phyloP scores from a whole-genome alignment of 2,888 invertebrate species.

The Diadromus collaris region DNA sequence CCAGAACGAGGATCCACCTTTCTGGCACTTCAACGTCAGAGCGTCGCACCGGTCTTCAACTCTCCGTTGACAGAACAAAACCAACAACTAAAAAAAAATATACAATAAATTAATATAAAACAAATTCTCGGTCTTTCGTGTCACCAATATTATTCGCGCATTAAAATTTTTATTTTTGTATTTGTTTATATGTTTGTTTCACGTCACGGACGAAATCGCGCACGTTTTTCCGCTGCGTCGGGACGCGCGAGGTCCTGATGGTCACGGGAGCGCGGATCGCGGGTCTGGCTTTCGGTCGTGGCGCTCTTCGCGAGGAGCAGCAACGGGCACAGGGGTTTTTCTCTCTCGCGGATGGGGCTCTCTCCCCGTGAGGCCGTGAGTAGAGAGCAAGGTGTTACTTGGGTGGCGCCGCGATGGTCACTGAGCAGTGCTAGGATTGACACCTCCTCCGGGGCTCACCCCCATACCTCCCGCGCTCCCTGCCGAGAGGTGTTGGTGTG shows the following conservation, averaged over 20 bases:
- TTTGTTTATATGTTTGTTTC: not conserved
- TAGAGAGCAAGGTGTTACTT: conserved; percentile 80
- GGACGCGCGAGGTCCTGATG: not conserved
- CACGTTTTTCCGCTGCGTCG: not conserved
- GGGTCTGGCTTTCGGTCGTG: not conserved
- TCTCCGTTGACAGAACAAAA: not conserved
- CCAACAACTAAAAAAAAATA: not conserved
- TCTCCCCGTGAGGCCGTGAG: conserved; percentile 65
- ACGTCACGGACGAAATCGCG: not conserved
- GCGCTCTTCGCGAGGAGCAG: not conserved
- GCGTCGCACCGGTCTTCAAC: not conserved
- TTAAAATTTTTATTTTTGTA: not conserved
- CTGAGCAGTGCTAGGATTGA: conserved; percentile 81
- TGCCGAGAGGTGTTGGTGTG: conserved; percentile 78
- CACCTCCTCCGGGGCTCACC: conserved; percentile 80
- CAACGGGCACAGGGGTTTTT: conserved; percentile 18
- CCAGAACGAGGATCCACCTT: not conserved
- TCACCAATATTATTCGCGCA: too few species aligned
- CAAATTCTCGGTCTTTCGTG: not conserved
- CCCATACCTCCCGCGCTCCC: conserved; percentile 76
- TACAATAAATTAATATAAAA: not conserved
- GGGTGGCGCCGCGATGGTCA: conserved; percentile 81
- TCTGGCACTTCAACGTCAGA: not conserved
- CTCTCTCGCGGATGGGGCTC: conserved; percentile 33
- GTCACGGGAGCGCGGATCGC: conserved; percentile 1